Percentiles rank a stretch among this genome's conserved stretches.
Conservation (phyloP, 2,888 invertebrate genomes). For the Lochmaea capreae region DNA sequence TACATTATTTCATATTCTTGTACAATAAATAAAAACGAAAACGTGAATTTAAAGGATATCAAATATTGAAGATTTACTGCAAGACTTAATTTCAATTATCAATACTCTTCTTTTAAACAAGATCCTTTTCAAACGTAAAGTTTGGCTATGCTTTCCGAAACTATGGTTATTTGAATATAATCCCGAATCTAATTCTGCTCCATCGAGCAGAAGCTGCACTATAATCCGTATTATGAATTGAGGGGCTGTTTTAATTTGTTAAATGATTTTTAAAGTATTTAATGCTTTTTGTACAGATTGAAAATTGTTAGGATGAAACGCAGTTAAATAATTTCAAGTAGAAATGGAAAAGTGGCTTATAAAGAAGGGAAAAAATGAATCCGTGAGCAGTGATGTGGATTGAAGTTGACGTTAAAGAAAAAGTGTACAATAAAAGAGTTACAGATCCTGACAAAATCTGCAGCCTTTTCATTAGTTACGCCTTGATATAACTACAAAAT, state of each 20-base stretch:
- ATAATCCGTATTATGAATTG: background rate
- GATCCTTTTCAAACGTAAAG: background rate
- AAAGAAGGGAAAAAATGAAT: no score
- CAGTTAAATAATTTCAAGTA: background rate
- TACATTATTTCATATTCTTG: background rate
- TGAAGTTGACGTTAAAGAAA: no score
- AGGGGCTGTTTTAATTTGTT: background rate
- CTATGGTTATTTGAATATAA: background rate
- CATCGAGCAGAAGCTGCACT: background rate
- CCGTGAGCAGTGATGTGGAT: no score
- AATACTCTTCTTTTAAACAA: background rate
- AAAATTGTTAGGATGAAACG: background rate
- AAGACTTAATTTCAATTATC: background rate
- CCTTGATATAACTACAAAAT: no score
- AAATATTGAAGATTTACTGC: background rate
- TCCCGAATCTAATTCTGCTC: background rate
- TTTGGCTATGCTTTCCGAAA: background rate
- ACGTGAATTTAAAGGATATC: background rate
- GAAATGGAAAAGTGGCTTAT: no score
- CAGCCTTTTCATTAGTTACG: no score
- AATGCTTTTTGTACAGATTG: background rate
- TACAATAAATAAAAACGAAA: background rate
- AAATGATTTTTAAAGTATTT: background rate
- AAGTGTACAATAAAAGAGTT: no score
- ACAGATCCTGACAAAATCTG: no score